Evolutionary conservation across 2,797 vertebrate genomes (phyloP).

Genomic region (Astyanax mexicanus): DNA sequence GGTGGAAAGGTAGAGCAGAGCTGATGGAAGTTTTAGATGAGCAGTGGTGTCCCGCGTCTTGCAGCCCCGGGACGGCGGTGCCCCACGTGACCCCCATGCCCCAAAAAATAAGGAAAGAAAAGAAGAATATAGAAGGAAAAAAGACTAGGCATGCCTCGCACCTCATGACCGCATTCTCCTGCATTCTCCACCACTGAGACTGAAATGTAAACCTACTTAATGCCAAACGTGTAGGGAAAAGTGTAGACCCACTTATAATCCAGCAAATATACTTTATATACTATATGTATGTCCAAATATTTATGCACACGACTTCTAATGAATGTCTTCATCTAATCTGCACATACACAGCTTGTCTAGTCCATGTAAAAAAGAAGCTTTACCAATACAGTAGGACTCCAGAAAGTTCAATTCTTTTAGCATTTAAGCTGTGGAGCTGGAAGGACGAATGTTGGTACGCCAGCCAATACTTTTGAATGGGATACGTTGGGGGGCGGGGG

Average conservation of each 20-base stretch:
- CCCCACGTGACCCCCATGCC: neutral
- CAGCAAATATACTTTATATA: no score
- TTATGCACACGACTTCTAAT: no score
- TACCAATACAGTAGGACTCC: no score
- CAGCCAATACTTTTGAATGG: no score
- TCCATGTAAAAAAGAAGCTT: no score
- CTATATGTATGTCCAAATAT: no score
- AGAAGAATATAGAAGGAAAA: constrained; percentile 13
- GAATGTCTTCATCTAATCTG: no score
- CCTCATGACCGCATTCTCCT: neutral
- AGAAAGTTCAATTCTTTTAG: no score
- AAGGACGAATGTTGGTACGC: no score
- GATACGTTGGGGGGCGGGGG: no score
- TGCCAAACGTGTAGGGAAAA: neutral
- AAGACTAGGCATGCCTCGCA: neutral
- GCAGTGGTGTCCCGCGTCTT: constrained; percentile 18
- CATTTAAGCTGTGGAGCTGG: no score
- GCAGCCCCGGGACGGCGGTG: constrained; percentile 7
- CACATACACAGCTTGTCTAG: no score
- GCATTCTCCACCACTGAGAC: neutral
- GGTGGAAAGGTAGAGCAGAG: constrained; percentile 54
- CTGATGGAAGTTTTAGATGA: constrained; percentile 52
- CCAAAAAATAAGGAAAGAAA: neutral
- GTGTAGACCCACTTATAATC: neutral
- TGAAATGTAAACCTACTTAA: neutral